Evolutionary conservation across 2,888 invertebrate species (phyloP), one percentile per base, ranked within the genome.

Genomic region (Syrphus vitripennis): DNA sequence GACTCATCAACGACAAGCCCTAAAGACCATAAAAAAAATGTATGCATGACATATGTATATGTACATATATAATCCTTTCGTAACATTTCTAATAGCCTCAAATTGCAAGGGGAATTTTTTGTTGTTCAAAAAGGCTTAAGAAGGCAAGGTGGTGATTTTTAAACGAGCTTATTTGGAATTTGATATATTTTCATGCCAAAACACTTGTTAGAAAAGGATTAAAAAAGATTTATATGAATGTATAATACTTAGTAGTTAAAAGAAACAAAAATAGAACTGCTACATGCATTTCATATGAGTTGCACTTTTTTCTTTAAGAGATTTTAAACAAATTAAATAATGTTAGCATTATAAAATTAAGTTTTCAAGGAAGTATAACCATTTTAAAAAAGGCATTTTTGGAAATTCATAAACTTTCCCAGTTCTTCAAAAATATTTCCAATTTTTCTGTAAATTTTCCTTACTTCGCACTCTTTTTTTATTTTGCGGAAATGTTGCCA

Each of bases 181-280:
- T 40, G 26, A 61, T 61, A 61, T 16, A 61, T 40, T 61, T 61
- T 24, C 7, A 26, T 24, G n/a, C 21, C 12, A 34, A 31, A 40
- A 61, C 61, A 61, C 61, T 61, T 61, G 61, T 61, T 40, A 61
- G 10, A 61, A 61, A 42, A 10, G 10, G 24, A 42, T 61, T 61
- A 42, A 3, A 9, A 24, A 24, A 5, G 19, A 37, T 24, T 59
- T 37, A 40, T 37, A 40, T 19, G 10, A 4, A 59, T 3, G 24
- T 12, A 4, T 40, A 24, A n/a, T 59, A 37, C 55, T 37, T 14
- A 16, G 31, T 34, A 16, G 4, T 9, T 12, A 19, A 57, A 31
- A 55, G 10, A 34, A 16, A 19, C 19, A 9, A 24, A 53, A 7
- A 9, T 45, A 45, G 19, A 1, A 45, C 19, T 2, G n/a, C n/a